Percentiles rank a stretch among this genome's conserved stretches.
These are phyloP conservation scores for Dynastes grantii DNA, from an alignment of 2,888 invertebrate genomes.

Conservation along the genomic window DNA sequence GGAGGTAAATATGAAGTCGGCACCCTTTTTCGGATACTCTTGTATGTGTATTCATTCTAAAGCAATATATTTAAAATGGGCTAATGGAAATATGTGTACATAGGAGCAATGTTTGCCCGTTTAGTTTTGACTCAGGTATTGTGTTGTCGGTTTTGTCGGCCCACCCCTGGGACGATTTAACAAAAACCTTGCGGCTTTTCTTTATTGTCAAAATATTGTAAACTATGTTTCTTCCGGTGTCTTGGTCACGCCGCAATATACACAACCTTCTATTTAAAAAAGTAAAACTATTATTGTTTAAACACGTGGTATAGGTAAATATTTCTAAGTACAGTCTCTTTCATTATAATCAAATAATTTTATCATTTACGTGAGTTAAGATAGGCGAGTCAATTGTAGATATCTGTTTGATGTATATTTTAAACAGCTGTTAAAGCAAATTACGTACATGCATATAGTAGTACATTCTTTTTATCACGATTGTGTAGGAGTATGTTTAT, in stretches of 20 bases:
- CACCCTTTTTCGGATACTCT: conserved; percentile 59
- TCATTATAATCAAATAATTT: neutral
- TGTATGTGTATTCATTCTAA: conserved; percentile 62
- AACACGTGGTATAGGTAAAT: conserved; percentile 3
- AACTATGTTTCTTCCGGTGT: conserved; percentile 63
- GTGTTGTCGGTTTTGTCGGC: conserved; percentile 59
- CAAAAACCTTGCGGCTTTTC: conserved; percentile 62
- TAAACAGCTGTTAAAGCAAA: too few relatives aligned
- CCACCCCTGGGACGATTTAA: conserved; percentile 63
- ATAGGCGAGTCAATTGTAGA: too few relatives aligned
- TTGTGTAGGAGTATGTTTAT: too few relatives aligned
- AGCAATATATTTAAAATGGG: conserved; percentile 67
- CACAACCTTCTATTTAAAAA: conserved; percentile 21
- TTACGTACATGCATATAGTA: too few relatives aligned
- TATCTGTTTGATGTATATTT: too few relatives aligned
- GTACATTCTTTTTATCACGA: too few relatives aligned
- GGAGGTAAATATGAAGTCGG: conserved; percentile 59
- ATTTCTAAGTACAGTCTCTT: neutral
- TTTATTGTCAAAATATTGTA: conserved; percentile 61
- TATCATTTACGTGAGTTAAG: neutral
- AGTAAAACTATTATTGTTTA: conserved; percentile 24
- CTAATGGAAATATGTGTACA: conserved; percentile 67
- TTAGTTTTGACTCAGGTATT: conserved; percentile 65
- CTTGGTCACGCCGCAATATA: conserved; percentile 40
- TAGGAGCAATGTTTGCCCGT: conserved; percentile 65